Base-by-base conservation (phyloP, 2,797 vertebrate species). In the Ptychadena robeensis region DNA sequence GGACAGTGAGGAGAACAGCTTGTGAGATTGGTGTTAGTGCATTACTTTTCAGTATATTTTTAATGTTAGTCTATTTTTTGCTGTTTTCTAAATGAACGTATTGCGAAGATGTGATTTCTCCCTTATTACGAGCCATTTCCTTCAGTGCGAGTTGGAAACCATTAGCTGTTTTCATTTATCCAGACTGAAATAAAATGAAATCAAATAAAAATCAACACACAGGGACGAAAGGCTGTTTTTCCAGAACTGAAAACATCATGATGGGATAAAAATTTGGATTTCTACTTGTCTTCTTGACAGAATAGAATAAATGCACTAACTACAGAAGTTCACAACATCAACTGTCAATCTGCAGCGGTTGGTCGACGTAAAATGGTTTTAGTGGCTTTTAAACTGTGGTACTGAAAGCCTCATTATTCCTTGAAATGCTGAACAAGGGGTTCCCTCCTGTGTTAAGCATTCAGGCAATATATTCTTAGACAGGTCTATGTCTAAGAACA, bases 21-120 rank as follows among this genome's bases (percentile, higher is more conserved):
- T 61, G n/a, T 66, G 34, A 22, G 63, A 69, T 57, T 81, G 71
- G 70, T n/a, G 79, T 30, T 61, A 27, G 61, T 48, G 64, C 71
- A 75, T 82, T 82, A 65, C 22, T 15, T 53, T 53, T 31, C 57
- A 37, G 63, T 40, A 6, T 37, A 68, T 53, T 81, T 77, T 73
- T 81, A 81, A 73, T 81, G 79, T 27, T 48, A 34, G 70, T 73
- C 79, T 81, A 81, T 74, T 74, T 81, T 82, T 74, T 40, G 57
- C 72, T 18, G 57, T 73, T 74, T 35, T 65, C 71, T 82, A 82
- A 82, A 82, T 89, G 89, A 88, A 89, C 89, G 91, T 86, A 85
- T 88, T 92, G 90, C 91, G 87, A 89, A 90, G 88, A 87, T 84
- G 44, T 68, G 83, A 86, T 85, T 86, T 81, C 87, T 90, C 57